Base-by-base conservation (phyloP, 2,888 invertebrate genomes). In the Tenthredo livida region DNA sequence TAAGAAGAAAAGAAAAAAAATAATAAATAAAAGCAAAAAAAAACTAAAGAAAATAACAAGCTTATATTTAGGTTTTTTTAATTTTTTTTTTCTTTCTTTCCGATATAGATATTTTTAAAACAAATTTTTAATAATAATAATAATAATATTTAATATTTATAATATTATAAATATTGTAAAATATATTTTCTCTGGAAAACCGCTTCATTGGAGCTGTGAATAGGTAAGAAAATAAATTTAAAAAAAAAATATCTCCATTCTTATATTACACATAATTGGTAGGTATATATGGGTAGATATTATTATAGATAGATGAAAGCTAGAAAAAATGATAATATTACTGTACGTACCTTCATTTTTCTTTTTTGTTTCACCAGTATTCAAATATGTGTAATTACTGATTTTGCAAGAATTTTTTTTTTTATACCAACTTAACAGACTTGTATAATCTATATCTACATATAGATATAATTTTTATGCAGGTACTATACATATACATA, bases 141-240 rank as follows among this genome's bases (percentile, higher is more conserved):
- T 12, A 72, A n/a, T 40, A 72, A 37, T 10, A 40, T 37, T n/a
- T 72, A 40, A 37, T 6, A 25, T 47, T 47, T 73, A 40, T 75
- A 75, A 75, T 75, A 75, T 29, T 15, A 50, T 75, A 25, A 21
- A 25, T 54, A 58, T 47, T 47, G 47, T 15, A 67, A 61, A 37
- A 61, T 21, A 61, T 29, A 77, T 75, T 47, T 61, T 50, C 33
- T 54, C 50, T 54, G 29, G n/a, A 33, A 33, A 77, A 77, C 54
- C 33, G 37, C 37, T 80, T 58, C 61, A 61, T 61, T 37, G 80
- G 61, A 80, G 80, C 80, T 80, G 80, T 80, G 80, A 80, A 61
- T 80, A 80, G 80, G 80, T 80, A 43, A 80, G 80, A 50, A 29
- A 29, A 29, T 29, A 29, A 2, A 29, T 29, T 2, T 29, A 29